Evolutionary conservation across 2,888 invertebrate species (phyloP), one percentile per base, ranked within the genome.

Genomic region (Aphidius colemani): DNA sequence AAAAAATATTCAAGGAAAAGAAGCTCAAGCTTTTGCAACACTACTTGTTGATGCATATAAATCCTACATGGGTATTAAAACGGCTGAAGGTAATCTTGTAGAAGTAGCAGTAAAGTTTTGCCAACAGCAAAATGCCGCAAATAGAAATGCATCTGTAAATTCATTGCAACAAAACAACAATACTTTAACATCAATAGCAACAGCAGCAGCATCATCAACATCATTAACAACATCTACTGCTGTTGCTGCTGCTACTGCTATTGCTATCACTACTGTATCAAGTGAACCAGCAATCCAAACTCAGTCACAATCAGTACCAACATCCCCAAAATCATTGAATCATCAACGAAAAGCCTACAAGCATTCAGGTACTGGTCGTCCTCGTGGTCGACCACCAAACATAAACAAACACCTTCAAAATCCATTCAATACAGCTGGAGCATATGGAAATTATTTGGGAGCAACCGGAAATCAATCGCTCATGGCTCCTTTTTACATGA

Each of bases 61-160:
- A 76, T 84, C 88, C 49, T 87, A 88, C 43, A 85, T 85, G 48
- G 84, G 86, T 39, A 86, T 87, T 58, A 87, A 88, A 72, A 75
- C 82, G 53, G 83, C 87, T 8, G 90, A 90, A 70, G 88, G 85
- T 64, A 90, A 89, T 74, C 81, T 88, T 8, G 82, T 89, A 6
- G 92, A 92, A 71, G 80, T 88, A 46, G 91, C 90, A 56, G 84
- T 89, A 69, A 91, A 90, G 77, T 89, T 89, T 72, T 91, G 92
- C 73, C 87, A 89, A 68, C 88, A 88, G 72, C 84, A 88, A 68
- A 85, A 87, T 63, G 83, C 86, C 30, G 82, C 85, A 0, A 84
- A 88, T 66, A 90, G 88, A 77, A 85, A 87, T 61, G 84, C 85
- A 66, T 84, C 85, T 6, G 85, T 83, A 70, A 73, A 71, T 66